phyloP scores from a whole-genome alignment of 2,113 vertebrate genomes.

The Setophaga petechia region DNA sequence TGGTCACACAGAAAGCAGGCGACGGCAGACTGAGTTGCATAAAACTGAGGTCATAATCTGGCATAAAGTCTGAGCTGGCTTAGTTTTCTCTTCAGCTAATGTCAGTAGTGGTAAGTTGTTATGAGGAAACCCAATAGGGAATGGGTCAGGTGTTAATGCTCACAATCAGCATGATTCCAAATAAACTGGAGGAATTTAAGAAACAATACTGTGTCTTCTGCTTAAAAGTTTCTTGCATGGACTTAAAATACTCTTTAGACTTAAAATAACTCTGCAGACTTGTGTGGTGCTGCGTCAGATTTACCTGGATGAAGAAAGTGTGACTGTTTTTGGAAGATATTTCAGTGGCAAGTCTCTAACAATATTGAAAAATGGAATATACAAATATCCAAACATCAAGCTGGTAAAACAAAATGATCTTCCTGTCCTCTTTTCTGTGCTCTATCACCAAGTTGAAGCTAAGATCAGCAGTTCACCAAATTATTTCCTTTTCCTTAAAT shows the following conservation, averaged over 20 bases:
- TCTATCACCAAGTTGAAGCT: background rate
- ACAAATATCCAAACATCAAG: background rate
- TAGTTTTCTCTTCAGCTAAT: background rate
- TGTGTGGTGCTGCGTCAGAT: background rate
- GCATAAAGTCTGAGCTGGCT: slow-evolving; percentile 29
- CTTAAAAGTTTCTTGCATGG: background rate
- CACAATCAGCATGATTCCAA: background rate
- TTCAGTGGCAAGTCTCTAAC: background rate
- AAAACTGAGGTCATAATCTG: slow-evolving; percentile 55
- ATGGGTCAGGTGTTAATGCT: slow-evolving; percentile 23
- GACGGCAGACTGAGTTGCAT: background rate
- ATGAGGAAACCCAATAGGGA: background rate
- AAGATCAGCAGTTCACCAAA: background rate
- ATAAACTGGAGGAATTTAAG: background rate
- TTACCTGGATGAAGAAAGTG: background rate
- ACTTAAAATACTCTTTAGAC: background rate
- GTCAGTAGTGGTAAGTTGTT: background rate
- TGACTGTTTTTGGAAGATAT: background rate
- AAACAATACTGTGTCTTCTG: background rate
- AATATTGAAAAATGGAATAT: background rate
- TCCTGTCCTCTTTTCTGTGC: background rate
- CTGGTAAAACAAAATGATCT: background rate
- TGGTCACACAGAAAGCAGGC: slow-evolving; percentile 2
- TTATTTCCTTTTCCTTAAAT: background rate
- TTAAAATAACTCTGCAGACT: background rate